Evolutionary conservation across 2,888 invertebrate species (phyloP).

Genomic region (Molanna angustata): DNA sequence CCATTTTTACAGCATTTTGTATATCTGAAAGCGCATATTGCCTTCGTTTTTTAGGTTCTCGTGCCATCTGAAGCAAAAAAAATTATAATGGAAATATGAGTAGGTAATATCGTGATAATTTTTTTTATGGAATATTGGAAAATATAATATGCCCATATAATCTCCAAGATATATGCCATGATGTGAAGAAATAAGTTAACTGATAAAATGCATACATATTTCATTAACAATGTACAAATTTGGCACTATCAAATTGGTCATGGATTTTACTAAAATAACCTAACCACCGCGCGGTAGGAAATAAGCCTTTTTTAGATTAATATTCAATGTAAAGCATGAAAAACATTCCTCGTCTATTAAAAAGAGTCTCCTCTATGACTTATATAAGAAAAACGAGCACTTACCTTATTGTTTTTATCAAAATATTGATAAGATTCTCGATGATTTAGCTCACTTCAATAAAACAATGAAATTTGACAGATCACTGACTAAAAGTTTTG

Average conservation of each 20-base stretch:
- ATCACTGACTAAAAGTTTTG: too few species aligned
- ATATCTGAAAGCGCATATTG: conserved; percentile 6
- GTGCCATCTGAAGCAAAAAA: conserved; percentile 1
- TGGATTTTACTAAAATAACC: conserved; percentile 6
- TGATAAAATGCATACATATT: conserved; percentile 7
- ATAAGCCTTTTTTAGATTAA: conserved; percentile 5
- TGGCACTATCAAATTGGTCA: neutral
- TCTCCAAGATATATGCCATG: conserved; percentile 1
- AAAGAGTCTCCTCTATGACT: too few species aligned
- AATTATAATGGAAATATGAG: too few species aligned
- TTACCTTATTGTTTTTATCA: too few species aligned
- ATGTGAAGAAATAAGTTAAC: neutral
- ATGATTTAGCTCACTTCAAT: too few species aligned
- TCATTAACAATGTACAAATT: too few species aligned
- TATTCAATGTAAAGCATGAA: neutral
- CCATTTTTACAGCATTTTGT: conserved; percentile 1
- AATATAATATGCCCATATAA: neutral
- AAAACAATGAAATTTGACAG: too few species aligned
- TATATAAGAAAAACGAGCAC: too few species aligned
- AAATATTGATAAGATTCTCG: too few species aligned
- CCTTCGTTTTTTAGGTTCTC: conserved; percentile 2
- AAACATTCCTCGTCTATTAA: conserved; percentile 8
- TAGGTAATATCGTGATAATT: conserved; percentile 4
- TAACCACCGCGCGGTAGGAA: neutral
- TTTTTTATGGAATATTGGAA: neutral